Percentiles rank a stretch among this genome's conserved stretches.
phyloP scores from a whole-genome alignment of 2,888 invertebrate species.

The Agrochola macilenta region DNA sequence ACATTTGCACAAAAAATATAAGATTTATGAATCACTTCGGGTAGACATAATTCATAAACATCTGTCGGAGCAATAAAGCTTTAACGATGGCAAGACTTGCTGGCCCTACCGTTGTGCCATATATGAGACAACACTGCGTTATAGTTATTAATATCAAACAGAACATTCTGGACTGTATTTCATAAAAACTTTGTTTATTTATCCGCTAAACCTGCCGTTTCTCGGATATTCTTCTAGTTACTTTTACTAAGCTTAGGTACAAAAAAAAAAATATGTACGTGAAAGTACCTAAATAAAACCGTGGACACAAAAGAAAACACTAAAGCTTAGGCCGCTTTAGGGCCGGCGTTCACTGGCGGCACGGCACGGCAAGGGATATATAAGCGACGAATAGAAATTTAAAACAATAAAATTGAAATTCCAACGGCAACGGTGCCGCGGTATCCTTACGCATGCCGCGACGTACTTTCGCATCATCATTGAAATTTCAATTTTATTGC shows the following conservation, averaged over 20 bases:
- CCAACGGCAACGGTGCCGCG: not conserved
- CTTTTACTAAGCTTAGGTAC: not conserved
- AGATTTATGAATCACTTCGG: slow-evolving; percentile 77
- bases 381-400: not conserved
- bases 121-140: slow-evolving; percentile 55
- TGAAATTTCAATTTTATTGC: not conserved
- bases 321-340: slow-evolving; percentile 22
- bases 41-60: slow-evolving; percentile 82
- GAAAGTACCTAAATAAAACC: slow-evolving; percentile 25
- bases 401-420: not conserved
- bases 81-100: slow-evolving; percentile 79
- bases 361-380: not conserved
- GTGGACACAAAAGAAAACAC: slow-evolving; percentile 16
- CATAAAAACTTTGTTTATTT: slow-evolving; percentile 37
- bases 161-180: slow-evolving; percentile 35
- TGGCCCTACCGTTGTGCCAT: slow-evolving; percentile 64
- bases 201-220: not conserved
- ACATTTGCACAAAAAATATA: slow-evolving; percentile 71
- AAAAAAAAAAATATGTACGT: slow-evolving; percentile 4
- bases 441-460: not conserved
- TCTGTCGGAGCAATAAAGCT: slow-evolving; percentile 81
- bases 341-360: not conserved
- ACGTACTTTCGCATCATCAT: not conserved
- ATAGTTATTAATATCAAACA: slow-evolving; percentile 56
- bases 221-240: slow-evolving; percentile 1